These are phyloP conservation scores for Melanostigma gelatinosum DNA, from an alignment of 2,113 vertebrate genomes.

Conservation along the genomic window DNA sequence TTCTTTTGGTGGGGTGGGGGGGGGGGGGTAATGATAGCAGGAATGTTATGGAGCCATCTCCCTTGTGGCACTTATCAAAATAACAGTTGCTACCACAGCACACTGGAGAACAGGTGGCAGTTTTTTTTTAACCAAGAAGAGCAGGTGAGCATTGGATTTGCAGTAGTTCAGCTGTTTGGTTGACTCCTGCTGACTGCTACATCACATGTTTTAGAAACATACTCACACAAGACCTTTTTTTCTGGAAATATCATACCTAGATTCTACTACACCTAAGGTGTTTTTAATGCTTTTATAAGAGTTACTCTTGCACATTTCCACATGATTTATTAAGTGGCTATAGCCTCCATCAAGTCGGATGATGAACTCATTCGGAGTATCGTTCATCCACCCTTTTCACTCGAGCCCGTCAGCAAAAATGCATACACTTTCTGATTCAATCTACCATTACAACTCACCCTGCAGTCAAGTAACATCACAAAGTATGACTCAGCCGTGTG, in stretches of 20 bases:
- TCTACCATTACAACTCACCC: constrained; percentile 44
- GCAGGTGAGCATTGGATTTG: constrained; percentile 46
- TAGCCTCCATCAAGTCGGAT: constrained; percentile 35
- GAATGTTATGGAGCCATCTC: constrained; percentile 38
- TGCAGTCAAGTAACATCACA: constrained; percentile 48
- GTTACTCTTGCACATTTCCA: constrained; percentile 27
- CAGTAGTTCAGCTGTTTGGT: constrained; percentile 49
- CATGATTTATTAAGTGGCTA: constrained; percentile 28
- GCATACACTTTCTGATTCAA: constrained; percentile 46
- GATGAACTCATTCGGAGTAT: constrained; percentile 41
- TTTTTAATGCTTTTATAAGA: constrained; percentile 33
- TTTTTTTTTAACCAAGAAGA: constrained; percentile 72
- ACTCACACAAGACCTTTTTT: not conserved
- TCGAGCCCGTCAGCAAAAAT: constrained; percentile 41
- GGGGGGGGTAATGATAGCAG: constrained; percentile 23
- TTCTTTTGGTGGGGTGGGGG: not conserved
- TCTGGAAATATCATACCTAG: not conserved
- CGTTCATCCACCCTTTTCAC: constrained; percentile 31
- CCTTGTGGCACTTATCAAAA: constrained; percentile 62
- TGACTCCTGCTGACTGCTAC: constrained; percentile 33
- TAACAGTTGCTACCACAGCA: constrained; percentile 65
- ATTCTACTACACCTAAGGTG: not conserved
- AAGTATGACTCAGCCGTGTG: constrained; percentile 54
- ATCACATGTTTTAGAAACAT: constrained; percentile 12
- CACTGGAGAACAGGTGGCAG: constrained; percentile 68